Conservation (phyloP, 1,140 invertebrate species). For the Apis cerana region DNA sequence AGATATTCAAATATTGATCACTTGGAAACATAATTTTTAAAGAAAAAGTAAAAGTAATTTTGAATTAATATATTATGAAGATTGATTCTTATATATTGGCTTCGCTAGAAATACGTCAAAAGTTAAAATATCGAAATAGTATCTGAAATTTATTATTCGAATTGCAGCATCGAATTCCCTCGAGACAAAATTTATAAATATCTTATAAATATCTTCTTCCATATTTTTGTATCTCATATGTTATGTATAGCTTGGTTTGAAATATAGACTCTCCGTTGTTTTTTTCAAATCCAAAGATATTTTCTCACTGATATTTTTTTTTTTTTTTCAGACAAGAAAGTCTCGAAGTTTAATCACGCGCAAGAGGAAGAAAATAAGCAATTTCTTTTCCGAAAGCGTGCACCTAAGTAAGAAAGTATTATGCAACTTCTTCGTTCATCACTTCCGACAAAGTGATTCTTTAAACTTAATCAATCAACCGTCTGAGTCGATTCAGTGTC, state of each 20-base stretch:
- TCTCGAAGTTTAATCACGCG: not conserved
- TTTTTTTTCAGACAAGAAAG: not conserved
- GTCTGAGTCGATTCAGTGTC: not conserved
- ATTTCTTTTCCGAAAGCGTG: not conserved
- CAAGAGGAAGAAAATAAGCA: not conserved
- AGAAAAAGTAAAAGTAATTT: not conserved
- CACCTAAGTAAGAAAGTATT: not conserved
- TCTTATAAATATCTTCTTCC: no score
- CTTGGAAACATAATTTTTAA: no score
- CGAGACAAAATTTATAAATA: not conserved
- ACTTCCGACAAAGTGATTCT: conserved; percentile 18
- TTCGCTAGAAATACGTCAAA: no score
- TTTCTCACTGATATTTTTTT: not conserved
- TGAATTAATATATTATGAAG: no score
- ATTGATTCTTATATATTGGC: no score
- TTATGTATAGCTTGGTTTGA: not conserved
- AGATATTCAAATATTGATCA: no score
- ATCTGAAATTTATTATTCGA: not conserved
- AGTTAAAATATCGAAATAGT: not conserved
- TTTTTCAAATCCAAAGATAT: not conserved
- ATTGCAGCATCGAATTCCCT: not conserved
- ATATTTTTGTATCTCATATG: not conserved
- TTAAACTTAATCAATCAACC: conserved; percentile 34
- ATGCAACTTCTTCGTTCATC: not conserved
- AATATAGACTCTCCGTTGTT: not conserved